These are phyloP conservation scores for Fulmarus glacialis DNA, from an alignment of 2,113 vertebrate species.

Conservation along the genomic window DNA sequence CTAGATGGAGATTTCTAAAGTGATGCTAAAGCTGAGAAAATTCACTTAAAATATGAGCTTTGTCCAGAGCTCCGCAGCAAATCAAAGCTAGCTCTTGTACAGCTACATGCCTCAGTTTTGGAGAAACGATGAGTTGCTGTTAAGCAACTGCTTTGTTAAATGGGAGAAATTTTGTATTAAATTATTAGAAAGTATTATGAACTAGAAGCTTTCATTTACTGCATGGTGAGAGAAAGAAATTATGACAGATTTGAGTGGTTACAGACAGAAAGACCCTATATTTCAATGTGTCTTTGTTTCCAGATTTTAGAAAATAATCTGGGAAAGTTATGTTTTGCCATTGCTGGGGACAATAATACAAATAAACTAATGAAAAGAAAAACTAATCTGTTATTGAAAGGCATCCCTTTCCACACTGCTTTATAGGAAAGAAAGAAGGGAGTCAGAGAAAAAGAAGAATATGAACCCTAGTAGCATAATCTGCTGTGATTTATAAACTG, in stretches of 20 bases:
- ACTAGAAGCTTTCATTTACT: background rate
- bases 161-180: background rate
- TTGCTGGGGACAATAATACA: background rate
- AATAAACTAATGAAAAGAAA: background rate
- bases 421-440: background rate
- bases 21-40: background rate
- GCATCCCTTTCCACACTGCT: background rate
- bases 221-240: background rate
- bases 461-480: background rate
- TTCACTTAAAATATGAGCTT: background rate
- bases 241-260: background rate
- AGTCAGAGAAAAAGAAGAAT: background rate
- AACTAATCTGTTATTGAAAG: background rate
- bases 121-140: background rate
- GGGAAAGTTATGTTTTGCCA: background rate
- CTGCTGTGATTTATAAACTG: background rate
- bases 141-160: background rate
- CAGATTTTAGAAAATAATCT: background rate
- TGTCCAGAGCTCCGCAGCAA: background rate
- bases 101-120: background rate
- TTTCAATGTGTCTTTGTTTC: background rate
- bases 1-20: background rate
- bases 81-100: background rate
- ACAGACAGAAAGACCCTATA: background rate
- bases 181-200: background rate